Conservation (phyloP, 2,797 vertebrate genomes). For the Allobates femoralis region DNA sequence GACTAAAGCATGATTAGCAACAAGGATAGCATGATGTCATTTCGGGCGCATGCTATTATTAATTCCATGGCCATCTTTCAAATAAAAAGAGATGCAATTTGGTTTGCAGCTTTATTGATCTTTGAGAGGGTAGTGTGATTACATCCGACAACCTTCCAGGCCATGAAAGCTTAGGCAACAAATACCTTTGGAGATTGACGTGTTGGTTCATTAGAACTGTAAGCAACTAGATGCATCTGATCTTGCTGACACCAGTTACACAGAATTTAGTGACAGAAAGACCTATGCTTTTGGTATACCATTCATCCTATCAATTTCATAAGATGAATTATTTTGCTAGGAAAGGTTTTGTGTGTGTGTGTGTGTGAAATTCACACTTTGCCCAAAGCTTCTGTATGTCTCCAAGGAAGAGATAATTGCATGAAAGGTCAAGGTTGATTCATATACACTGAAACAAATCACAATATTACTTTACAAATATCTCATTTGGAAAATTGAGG, state of each 20-base stretch:
- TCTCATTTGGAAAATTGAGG: too few relatives aligned
- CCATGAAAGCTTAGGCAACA: background rate
- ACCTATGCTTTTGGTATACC: background rate
- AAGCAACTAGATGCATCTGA: slow-evolving; percentile 3
- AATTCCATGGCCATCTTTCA: slow-evolving; percentile 6
- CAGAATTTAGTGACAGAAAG: background rate
- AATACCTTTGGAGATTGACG: slow-evolving; percentile 4
- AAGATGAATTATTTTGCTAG: background rate
- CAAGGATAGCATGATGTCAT: background rate
- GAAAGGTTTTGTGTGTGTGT: background rate
- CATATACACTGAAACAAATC: too few relatives aligned
- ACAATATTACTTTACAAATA: too few relatives aligned
- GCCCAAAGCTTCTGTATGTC: background rate
- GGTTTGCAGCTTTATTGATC: slow-evolving; percentile 36
- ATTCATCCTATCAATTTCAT: background rate
- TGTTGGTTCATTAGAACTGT: slow-evolving; percentile 29
- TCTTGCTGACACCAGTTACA: background rate
- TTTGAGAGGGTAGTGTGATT: slow-evolving; percentile 18
- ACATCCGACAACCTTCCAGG: slow-evolving; percentile 34
- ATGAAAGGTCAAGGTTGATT: background rate
- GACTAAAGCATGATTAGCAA: background rate
- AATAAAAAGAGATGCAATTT: slow-evolving; percentile 22
- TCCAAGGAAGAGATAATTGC: background rate
- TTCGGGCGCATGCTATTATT: background rate
- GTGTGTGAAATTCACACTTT: background rate